phyloP scores from a whole-genome alignment of 2,113 vertebrate genomes.

The Chloebia gouldiae region DNA sequence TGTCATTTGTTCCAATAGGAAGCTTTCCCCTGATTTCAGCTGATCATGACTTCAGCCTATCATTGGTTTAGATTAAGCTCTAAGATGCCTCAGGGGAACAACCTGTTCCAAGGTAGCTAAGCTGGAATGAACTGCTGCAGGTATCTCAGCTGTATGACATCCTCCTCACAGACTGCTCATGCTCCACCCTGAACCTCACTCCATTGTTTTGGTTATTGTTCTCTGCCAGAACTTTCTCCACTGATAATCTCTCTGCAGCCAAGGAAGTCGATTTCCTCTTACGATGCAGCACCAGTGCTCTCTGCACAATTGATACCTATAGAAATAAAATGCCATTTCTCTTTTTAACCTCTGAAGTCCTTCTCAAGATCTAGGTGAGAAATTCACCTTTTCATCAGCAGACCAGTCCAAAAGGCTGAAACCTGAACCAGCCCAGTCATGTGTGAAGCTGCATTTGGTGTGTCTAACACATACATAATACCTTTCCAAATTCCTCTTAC shows the following conservation, averaged over 20 bases:
- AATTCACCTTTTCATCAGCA: background rate
- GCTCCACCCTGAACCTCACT: background rate
- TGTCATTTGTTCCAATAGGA: background rate
- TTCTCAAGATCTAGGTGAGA: background rate
- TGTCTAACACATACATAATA: background rate
- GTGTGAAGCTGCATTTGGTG: background rate
- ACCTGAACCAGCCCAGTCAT: background rate
- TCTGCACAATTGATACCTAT: rapidly evolving
- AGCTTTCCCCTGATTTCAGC: background rate
- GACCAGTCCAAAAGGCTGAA: background rate
- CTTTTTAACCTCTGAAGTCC: background rate
- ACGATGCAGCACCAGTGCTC: background rate
- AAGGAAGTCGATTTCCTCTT: background rate
- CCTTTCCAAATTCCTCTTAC: background rate
- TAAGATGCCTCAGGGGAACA: background rate
- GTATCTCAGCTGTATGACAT: background rate
- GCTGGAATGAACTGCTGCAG: background rate
- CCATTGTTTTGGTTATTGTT: background rate
- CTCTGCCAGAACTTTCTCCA: background rate
- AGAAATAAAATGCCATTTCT: background rate
- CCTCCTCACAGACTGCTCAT: background rate
- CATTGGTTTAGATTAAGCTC: background rate
- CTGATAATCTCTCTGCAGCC: background rate
- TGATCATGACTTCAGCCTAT: background rate
- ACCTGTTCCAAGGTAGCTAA: background rate